Evolutionary conservation across 2,888 invertebrate genomes (phyloP), one percentile per base, ranked within the genome.

Genomic region (Tillus elongatus): DNA sequence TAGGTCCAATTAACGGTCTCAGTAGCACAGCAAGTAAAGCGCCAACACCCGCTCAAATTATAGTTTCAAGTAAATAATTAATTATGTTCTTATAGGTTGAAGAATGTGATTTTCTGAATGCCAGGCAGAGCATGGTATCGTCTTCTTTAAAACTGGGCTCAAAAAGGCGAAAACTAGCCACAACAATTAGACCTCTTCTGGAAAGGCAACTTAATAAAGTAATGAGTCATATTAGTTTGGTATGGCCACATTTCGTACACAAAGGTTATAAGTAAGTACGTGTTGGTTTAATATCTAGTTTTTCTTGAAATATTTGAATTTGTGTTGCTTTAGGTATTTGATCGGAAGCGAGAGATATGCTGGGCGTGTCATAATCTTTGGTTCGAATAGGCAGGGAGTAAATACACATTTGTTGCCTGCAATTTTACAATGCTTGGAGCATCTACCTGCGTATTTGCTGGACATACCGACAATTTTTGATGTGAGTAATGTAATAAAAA

Each of bases 341-440:
- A 45, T 54, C 26, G 60, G 58, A 11, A 53, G 49, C 35, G 56
- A 56, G 15, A 41, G 62, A 37, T 63, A 63, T 44, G 56, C 57
- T 3, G 63, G 63, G n/a, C 49, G 60, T 39, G 44, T 64, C 26
- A 39, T 64, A 6, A 43, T 64, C 15, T 50, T 57, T 12, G 63
- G 62, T 6, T 50, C 47, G 11, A 52, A 50, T 28, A 51, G 51
- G 39, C 61, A 61, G 50, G 79, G 77, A 11, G 73, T 79, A 45
- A 74, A 74, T 29, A 68, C 69, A 3, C 74, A 79, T 56, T 57
- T 78, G 19, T 68, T 73, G n/a, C 77, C 78, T 3, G 76, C 76
- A 2, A 47, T 78, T 16, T 58, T 79, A 24, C 73, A 76, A 53
- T 58, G 63, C 29, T 57, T 77, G 35, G 77, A 78, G 54, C 64